Conservation (phyloP, 2,797 vertebrate species). For the Arrhamphus sclerolepis region DNA sequence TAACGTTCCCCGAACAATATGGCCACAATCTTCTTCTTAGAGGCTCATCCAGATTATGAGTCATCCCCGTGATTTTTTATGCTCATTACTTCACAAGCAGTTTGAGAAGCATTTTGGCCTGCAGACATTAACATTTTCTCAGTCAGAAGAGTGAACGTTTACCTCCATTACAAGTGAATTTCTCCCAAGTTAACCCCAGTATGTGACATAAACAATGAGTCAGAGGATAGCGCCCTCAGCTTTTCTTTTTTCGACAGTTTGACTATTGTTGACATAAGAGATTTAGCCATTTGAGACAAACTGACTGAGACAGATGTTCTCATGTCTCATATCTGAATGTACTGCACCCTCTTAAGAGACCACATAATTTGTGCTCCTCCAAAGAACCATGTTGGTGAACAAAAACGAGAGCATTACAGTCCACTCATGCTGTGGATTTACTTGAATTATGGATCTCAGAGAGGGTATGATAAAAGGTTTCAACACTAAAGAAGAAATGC, state of each 20-base stretch:
- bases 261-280: constrained; percentile 20
- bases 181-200: constrained; percentile 7
- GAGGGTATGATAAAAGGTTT: constrained; percentile 46
- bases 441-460: constrained; percentile 45
- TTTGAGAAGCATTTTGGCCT: constrained; percentile 21
- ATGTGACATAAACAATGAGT: constrained; percentile 1
- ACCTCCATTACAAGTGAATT: constrained; percentile 8
- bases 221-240: not conserved
- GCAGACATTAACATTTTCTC: constrained; percentile 1
- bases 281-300: constrained; percentile 47
- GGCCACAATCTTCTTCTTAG: constrained; percentile 8
- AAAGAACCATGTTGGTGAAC: constrained; percentile 43
- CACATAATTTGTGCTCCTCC: constrained; percentile 48
- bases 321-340: constrained; percentile 24
- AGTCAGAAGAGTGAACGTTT: not conserved
- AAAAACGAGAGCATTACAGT: constrained; percentile 20
- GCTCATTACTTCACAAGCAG: constrained; percentile 22
- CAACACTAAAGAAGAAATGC: constrained; percentile 22
- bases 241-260: constrained; percentile 30
- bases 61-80: constrained; percentile 15
- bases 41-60: constrained; percentile 7
- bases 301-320: constrained; percentile 29
- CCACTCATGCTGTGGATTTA: constrained; percentile 45
- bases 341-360: constrained; percentile 29
- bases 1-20: constrained; percentile 11